Percentiles rank a stretch among this genome's conserved stretches.
Evolutionary conservation across 2,113 vertebrate species (phyloP).

Genomic region (Paramormyrops kingsleyae): DNA sequence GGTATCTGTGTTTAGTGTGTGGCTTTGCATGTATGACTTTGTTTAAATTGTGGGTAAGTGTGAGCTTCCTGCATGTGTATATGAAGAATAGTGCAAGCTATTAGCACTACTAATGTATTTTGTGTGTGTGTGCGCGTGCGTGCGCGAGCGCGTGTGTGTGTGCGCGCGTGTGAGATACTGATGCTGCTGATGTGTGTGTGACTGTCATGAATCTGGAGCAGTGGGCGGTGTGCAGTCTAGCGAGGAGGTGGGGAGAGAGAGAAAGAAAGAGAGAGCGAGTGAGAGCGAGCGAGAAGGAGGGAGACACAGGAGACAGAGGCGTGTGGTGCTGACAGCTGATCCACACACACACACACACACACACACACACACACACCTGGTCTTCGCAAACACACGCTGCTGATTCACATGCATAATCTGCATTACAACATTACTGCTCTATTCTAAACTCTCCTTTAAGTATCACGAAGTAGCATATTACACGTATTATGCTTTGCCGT

Average conservation of each 20-base stretch:
- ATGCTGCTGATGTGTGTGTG: conserved; percentile 11
- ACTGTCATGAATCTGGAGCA: conserved; percentile 17
- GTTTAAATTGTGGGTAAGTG: background rate
- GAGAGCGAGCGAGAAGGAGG: conserved; percentile 7
- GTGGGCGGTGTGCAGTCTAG: conserved; percentile 13
- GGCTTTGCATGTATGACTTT: background rate
- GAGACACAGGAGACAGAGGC: background rate
- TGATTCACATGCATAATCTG: background rate
- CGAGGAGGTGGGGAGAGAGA: conserved; percentile 16
- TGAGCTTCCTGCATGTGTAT: background rate
- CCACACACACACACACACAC: conserved; percentile 18
- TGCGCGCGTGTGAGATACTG: background rate
- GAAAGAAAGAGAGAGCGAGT: background rate
- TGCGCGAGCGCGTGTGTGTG: background rate
- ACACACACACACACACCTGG: conserved; percentile 14
- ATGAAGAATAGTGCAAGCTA: background rate
- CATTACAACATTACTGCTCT: background rate
- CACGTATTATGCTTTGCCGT: background rate
- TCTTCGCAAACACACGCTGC: background rate
- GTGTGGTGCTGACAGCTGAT: conserved; percentile 17
- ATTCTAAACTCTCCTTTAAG: background rate
- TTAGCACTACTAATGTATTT: background rate
- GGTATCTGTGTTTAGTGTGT: background rate
- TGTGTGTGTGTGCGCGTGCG: background rate
- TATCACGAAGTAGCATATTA: background rate